These are phyloP conservation scores for Dicyrtoma fusca DNA, from an alignment of 2,888 invertebrate species.

Conservation along the genomic window DNA sequence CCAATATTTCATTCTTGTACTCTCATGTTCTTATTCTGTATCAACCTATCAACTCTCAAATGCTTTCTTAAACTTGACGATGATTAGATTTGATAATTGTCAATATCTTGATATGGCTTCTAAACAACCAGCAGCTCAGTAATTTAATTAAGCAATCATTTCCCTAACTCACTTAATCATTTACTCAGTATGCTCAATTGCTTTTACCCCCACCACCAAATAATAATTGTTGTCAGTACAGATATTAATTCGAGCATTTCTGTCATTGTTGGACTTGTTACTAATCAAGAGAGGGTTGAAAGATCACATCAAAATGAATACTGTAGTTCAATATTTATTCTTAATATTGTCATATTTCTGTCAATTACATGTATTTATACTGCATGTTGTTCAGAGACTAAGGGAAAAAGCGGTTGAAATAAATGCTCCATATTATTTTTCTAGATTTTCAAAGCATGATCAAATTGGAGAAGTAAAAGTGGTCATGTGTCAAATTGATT, in stretches of 20 bases:
- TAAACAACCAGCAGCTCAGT: neutral
- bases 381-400: no score
- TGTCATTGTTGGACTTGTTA: neutral
- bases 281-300: neutral
- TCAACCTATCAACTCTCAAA: neutral
- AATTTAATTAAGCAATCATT: no score
- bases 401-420: no score
- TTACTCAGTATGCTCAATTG: neutral
- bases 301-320: neutral
- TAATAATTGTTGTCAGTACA: no score
- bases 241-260: neutral
- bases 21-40: no score
- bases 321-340: neutral
- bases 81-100: conserved; percentile 8
- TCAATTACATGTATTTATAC: no score
- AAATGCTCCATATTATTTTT: no score
- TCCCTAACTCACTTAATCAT: neutral
- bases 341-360: no score
- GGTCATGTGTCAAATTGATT: conserved; percentile 55
- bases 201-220: conserved; percentile 7
- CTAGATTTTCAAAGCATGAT: conserved; percentile 56
- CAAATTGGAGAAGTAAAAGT: conserved; percentile 56
- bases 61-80: no score
- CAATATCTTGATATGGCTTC: conserved; percentile 12
- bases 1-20: no score